A percentile compares a stretch with the other conserved stretches of the same genome.
These are phyloP conservation scores for Pardosa pseudoannulata DNA, from an alignment of 2,888 invertebrate species.

Conservation along the genomic window DNA sequence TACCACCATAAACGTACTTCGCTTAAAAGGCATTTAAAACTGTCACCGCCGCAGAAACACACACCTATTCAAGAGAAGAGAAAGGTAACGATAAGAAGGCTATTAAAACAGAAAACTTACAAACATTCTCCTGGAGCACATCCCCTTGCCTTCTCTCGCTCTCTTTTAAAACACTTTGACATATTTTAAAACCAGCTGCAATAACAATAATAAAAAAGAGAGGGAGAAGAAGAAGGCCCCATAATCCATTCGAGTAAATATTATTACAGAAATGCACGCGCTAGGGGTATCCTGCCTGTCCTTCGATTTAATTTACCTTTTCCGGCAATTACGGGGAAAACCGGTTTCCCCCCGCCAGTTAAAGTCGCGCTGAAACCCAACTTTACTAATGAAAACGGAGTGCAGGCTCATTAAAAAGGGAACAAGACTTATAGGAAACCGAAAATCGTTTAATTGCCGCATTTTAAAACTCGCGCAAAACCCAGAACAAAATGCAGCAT, in stretches of 20 bases:
- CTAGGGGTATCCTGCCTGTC: slow-evolving; percentile 13
- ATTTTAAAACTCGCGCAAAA: slow-evolving; percentile 11
- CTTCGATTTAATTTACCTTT: slow-evolving; percentile 59
- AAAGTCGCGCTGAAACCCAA: slow-evolving; percentile 58
- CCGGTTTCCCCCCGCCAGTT: slow-evolving; percentile 8
- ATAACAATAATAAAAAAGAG: background rate
- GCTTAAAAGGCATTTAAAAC: background rate
- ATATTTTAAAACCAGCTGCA: background rate
- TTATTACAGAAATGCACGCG: slow-evolving; percentile 62
- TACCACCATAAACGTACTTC: background rate
- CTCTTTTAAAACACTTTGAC: slow-evolving; percentile 9
- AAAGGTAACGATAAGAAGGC: background rate
- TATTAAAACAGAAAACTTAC: slow-evolving; percentile 8
- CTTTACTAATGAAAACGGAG: slow-evolving; percentile 38
- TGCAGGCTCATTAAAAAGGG: slow-evolving; percentile 59
- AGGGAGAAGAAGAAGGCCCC: background rate
- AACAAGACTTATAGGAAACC: slow-evolving; percentile 53
- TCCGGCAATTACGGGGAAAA: slow-evolving; percentile 50
- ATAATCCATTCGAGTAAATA: slow-evolving; percentile 27
- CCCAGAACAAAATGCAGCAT: slow-evolving; percentile 26
- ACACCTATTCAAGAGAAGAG: background rate
- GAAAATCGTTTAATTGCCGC: slow-evolving; percentile 69
- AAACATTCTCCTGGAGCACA: background rate
- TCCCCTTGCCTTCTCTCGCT: background rate
- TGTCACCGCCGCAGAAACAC: background rate